A percentile compares a stretch with the other conserved stretches of the same genome.
Evolutionary conservation across 2,797 vertebrate genomes (phyloP).

Genomic region (Cirrhinus molitorella): DNA sequence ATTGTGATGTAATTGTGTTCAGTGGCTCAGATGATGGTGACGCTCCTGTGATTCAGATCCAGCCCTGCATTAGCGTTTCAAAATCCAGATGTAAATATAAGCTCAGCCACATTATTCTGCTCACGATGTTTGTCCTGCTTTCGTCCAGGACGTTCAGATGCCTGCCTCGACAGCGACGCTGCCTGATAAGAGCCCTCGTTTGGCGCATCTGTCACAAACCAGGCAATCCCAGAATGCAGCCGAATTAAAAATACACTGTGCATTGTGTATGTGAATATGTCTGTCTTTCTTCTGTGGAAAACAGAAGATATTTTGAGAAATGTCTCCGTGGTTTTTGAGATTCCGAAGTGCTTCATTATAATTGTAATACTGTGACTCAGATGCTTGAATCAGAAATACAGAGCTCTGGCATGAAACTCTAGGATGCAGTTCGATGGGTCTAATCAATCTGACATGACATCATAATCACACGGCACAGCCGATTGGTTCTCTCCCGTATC

Average conservation of each 20-base stretch:
- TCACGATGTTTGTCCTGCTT: background rate
- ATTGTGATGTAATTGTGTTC: conserved; percentile 13
- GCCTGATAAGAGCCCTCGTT: background rate
- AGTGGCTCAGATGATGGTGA: background rate
- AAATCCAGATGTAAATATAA: background rate
- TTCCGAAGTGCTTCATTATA: background rate
- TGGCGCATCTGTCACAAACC: background rate
- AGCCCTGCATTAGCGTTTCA: background rate
- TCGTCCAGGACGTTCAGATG: background rate
- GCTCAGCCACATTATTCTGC: background rate
- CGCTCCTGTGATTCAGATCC: background rate
- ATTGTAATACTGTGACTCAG: background rate
- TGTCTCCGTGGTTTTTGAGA: background rate
- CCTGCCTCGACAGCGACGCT: background rate
- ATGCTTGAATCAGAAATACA: too few relatives aligned
- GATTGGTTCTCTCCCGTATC: too few relatives aligned
- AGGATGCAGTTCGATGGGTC: too few relatives aligned
- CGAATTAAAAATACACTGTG: background rate
- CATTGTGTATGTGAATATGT: background rate
- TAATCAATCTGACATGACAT: too few relatives aligned
- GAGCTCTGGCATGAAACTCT: too few relatives aligned
- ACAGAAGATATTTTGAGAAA: background rate
- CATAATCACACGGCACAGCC: too few relatives aligned
- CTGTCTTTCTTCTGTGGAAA: background rate
- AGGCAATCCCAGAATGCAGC: background rate